phyloP scores from a whole-genome alignment of 2,888 invertebrate genomes.

The Cordilura impudica region DNA sequence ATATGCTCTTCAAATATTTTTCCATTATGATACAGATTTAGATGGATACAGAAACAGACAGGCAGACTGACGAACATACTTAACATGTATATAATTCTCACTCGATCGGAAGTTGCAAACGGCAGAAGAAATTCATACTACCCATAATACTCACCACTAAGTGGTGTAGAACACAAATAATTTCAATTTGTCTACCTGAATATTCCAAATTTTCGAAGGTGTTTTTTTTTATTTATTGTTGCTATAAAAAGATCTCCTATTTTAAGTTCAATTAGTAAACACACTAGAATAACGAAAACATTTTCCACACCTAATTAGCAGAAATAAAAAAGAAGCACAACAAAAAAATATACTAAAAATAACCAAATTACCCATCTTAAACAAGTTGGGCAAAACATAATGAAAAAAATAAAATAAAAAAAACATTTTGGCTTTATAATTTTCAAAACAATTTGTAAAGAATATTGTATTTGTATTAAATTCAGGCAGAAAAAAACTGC shows the following conservation, averaged over 20 bases:
- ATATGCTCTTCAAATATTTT: too few relatives aligned
- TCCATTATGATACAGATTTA: too few relatives aligned
- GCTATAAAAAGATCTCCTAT: not conserved
- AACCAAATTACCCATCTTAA: constrained; percentile 26
- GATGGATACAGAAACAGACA: too few relatives aligned
- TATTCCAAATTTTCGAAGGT: not conserved
- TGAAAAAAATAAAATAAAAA: constrained; percentile 12
- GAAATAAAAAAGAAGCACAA: not conserved
- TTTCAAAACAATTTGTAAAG: not conserved
- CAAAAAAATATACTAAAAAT: constrained; percentile 38
- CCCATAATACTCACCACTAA: too few relatives aligned
- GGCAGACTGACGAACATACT: too few relatives aligned
- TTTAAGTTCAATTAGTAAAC: constrained; percentile 12
- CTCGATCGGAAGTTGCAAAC: too few relatives aligned
- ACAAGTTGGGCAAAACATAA: constrained; percentile 7
- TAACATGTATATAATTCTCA: too few relatives aligned
- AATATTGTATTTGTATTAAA: not conserved
- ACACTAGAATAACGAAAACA: not conserved
- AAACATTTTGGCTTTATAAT: constrained; percentile 37
- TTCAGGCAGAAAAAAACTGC: constrained; percentile 3
- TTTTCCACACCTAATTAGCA: constrained; percentile 54
- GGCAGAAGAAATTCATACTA: too few relatives aligned
- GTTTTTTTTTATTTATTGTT: not conserved
- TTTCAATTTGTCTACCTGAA: too few relatives aligned
- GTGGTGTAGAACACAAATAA: too few relatives aligned